Evolutionary conservation across 2,797 vertebrate genomes (phyloP).

Genomic region (Silurus lanzhouensis): DNA sequence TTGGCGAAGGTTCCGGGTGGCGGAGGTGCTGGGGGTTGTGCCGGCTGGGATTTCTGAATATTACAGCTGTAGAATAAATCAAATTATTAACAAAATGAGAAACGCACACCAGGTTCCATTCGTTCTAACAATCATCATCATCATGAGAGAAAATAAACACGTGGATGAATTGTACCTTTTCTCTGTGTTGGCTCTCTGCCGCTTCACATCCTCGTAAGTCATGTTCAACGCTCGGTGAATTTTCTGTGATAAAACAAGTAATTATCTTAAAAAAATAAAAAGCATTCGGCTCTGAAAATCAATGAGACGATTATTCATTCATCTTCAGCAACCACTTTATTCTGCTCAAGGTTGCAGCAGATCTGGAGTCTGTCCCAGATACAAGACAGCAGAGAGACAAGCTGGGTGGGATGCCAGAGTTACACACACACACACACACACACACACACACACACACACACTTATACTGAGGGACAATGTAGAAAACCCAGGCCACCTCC

Average conservation of each 20-base stretch:
- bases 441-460: not conserved
- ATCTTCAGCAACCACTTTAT: not conserved
- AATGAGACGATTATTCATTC: constrained; percentile 20
- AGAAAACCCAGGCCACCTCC: not conserved
- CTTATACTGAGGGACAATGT: not conserved
- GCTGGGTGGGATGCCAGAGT: not conserved
- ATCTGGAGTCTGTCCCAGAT: constrained; percentile 7
- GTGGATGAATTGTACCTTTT: constrained; percentile 70
- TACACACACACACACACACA: not conserved
- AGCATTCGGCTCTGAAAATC: constrained; percentile 32
- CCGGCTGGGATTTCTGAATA: constrained; percentile 55
- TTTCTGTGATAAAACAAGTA: constrained; percentile 72
- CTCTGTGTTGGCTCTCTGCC: constrained; percentile 68
- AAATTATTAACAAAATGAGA: not conserved
- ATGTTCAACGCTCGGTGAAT: constrained; percentile 89
- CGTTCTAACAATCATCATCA: not conserved
- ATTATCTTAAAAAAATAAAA: constrained; percentile 43
- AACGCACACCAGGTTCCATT: not conserved
- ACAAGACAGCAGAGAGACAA: not conserved
- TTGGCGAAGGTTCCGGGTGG: constrained; percentile 56
- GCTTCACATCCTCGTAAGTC: constrained; percentile 74
- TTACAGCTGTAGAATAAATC: constrained; percentile 62
- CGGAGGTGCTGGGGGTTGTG: constrained; percentile 44
- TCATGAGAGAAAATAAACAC: not conserved
- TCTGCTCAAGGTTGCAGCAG: not conserved